Evolutionary conservation across 2,113 vertebrate genomes (phyloP), one percentile per base, ranked within the genome.

Genomic region (Trogon melanurus): DNA sequence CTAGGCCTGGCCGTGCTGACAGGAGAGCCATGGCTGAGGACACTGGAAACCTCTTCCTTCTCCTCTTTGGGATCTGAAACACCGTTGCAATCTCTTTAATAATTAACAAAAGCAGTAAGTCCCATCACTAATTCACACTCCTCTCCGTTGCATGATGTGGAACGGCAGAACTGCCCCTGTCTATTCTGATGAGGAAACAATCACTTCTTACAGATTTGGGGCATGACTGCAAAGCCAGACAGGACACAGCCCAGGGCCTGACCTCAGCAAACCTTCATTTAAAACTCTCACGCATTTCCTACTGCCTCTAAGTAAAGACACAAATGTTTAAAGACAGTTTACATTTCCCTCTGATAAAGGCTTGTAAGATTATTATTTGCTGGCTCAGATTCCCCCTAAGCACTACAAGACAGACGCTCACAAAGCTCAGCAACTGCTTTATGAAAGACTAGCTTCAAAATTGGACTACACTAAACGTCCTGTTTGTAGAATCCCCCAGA

Each of bases 31-130:
- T 88, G 96, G 95, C 97, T 20, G 36, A 94, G 90, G 54, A 19
- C 4, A 34, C 91, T 29, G 25, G 91, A 70, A 6, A 97, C 95
- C 3, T 98, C 98, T 88, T 98, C 97, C 78, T 96, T 98, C 93
- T 98, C 98, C 91, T 98, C 98, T 96, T 98, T 98, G 94, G 97
- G 98, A 98, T 98, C 98, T 98, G 87, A 94, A 97, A 96, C 54
- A 89, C 11, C 6, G 2, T 15, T 44, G 87, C 29, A 73, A 73
- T 26, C 69, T 48, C 53, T n/a, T 71, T 65, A 70, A 65, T 64
- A 62, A 82, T 0, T 48, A 84, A 0, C 44, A 61, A 45, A 47
- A 30, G 29, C 34, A 20, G 8, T 17, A 60, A 64, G 79, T 13
- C 17, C 32, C 6, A 3, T 8, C 17, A 4, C 5, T 53, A 29